Evolutionary conservation across 2,113 vertebrate genomes (phyloP).

Genomic region (Leiothrix lutea): DNA sequence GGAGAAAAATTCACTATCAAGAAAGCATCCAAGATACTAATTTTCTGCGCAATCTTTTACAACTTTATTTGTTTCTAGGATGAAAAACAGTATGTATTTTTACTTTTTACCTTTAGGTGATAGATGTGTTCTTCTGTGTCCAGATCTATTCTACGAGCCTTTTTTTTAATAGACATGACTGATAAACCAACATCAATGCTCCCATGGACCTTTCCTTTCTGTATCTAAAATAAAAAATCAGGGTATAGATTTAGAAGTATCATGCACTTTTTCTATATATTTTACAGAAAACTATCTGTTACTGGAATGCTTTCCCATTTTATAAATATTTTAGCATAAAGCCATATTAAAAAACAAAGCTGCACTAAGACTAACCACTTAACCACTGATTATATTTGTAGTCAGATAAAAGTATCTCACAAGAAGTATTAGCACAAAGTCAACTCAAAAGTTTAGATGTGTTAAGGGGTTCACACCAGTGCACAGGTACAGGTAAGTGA

Average conservation of each 20-base stretch:
- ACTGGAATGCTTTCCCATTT: background rate
- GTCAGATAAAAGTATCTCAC: background rate
- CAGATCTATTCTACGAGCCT: slow-evolving; percentile 93
- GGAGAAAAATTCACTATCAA: background rate
- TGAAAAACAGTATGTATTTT: background rate
- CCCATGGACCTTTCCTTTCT: slow-evolving; percentile 96
- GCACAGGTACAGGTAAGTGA: background rate
- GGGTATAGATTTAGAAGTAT: background rate
- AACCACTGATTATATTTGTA: background rate
- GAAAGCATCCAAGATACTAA: background rate
- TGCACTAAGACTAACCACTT: background rate
- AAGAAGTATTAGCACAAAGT: background rate
- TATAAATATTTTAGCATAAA: background rate
- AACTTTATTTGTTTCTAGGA: background rate
- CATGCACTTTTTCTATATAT: background rate
- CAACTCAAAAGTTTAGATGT: background rate
- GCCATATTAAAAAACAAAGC: background rate
- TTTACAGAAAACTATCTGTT: background rate
- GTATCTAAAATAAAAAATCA: slow-evolving; percentile 82
- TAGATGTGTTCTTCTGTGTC: slow-evolving; percentile 99
- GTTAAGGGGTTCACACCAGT: background rate
- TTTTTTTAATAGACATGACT: slow-evolving; percentile 99
- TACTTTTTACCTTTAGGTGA: slow-evolving; percentile 89
- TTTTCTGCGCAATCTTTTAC: background rate
- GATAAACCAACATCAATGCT: slow-evolving; percentile 98